Percentiles rank a stretch among this genome's conserved stretches.
These are phyloP conservation scores for Halcyon leucocephala DNA, from an alignment of 2,797 vertebrate genomes.

Conservation along the genomic window DNA sequence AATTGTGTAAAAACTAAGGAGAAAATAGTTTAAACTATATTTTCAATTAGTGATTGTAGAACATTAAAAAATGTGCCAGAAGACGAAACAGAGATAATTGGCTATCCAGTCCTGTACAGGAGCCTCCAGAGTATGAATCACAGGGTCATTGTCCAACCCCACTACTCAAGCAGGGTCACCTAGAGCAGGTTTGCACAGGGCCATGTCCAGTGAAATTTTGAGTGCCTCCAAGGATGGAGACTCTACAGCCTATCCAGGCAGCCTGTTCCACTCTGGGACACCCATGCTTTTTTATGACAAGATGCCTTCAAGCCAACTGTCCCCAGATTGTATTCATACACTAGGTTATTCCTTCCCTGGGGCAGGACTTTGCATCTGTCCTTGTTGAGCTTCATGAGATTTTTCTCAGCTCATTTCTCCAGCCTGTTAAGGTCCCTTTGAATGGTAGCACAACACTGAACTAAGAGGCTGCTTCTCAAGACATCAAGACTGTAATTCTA, in stretches of 20 bases:
- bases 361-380: background rate
- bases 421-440: background rate
- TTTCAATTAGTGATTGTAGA: background rate
- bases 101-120: background rate
- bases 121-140: background rate
- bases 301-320: background rate
- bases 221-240: background rate
- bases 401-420: background rate
- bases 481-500: background rate
- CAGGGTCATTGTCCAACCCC: fast-evolving
- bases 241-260: background rate
- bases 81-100: background rate
- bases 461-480: background rate
- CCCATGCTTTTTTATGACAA: background rate
- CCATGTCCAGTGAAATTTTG: background rate
- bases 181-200: background rate
- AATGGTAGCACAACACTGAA: background rate
- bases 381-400: background rate
- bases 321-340: background rate
- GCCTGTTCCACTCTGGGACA: background rate
- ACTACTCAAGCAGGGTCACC: background rate
- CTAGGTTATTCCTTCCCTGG: background rate
- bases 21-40: background rate
- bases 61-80: background rate
- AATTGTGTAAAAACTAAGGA: background rate